Evolutionary conservation across 2,797 vertebrate species (phyloP).

Genomic region (Chelon auratus): DNA sequence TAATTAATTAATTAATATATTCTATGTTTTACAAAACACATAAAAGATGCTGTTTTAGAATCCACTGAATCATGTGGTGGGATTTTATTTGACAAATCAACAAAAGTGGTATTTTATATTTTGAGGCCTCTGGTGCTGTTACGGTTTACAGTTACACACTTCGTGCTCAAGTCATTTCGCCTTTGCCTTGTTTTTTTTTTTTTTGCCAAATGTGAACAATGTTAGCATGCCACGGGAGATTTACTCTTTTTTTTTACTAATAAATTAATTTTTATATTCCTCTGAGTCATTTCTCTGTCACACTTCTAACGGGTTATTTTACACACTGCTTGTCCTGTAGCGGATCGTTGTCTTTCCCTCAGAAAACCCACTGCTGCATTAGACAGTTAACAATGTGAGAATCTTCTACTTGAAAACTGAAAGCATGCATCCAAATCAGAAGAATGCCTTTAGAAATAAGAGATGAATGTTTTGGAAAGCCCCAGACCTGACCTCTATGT

Average conservation of each 20-base stretch:
- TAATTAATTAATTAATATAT: slow-evolving; percentile 15
- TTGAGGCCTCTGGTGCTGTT: neutral
- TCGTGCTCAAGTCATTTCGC: neutral
- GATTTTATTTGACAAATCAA: neutral
- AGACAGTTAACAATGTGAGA: no score
- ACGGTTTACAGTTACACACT: neutral
- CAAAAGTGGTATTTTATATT: neutral
- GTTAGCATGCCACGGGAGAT: neutral
- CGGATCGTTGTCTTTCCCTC: no score
- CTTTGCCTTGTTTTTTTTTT: neutral
- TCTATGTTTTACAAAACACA: neutral
- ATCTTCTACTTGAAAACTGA: no score
- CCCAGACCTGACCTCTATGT: no score
- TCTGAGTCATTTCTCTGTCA: neutral
- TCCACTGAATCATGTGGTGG: neutral
- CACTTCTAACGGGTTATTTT: neutral
- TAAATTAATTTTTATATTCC: slow-evolving; percentile 46
- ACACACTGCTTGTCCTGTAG: no score
- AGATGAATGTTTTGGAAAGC: no score
- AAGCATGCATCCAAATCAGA: no score
- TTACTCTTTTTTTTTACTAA: slow-evolving; percentile 21
- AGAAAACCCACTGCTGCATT: no score
- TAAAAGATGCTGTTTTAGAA: neutral
- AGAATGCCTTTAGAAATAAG: no score
- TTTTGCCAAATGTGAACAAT: slow-evolving; percentile 22